phyloP scores from a whole-genome alignment of 1,140 invertebrate species.

The Grapholita molesta region DNA sequence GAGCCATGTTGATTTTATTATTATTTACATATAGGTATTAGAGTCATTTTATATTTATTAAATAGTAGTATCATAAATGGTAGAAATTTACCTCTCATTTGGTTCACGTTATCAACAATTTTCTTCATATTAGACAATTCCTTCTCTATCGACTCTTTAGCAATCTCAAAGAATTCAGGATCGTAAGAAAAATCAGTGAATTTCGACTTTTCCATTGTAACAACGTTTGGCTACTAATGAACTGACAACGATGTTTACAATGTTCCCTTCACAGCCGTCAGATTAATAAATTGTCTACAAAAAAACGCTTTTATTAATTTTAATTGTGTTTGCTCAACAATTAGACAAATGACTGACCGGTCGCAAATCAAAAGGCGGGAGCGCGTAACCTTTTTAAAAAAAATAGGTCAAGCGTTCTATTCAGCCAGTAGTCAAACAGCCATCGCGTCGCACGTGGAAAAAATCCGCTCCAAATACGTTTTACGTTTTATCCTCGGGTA shows the following conservation, averaged over 20 bases:
- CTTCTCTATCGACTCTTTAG: constrained; percentile 41
- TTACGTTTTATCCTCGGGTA: constrained; percentile 38
- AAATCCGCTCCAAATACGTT: constrained; percentile 21
- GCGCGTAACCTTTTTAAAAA: constrained; percentile 40
- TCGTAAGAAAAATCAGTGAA: constrained; percentile 34
- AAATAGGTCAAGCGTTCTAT: constrained; percentile 39
- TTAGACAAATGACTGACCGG: constrained; percentile 22
- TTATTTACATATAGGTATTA: no score
- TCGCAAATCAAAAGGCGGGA: constrained; percentile 27
- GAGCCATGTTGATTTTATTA: no score
- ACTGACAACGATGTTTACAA: constrained; percentile 12
- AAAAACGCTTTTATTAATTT: constrained; percentile 10
- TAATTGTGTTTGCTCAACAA: constrained; percentile 25
- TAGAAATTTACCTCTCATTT: constrained; percentile 70
- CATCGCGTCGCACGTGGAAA: constrained; percentile 10
- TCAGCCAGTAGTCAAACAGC: constrained; percentile 34
- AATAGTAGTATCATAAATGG: no score
- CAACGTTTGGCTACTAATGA: constrained; percentile 19
- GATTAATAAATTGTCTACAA: constrained; percentile 3
- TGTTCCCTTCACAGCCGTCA: constrained; percentile 2
- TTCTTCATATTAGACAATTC: constrained; percentile 53
- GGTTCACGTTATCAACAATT: constrained; percentile 47
- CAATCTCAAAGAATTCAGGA: constrained; percentile 44
- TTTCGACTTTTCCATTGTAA: constrained; percentile 24
- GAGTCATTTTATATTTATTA: no score